phyloP scores from a whole-genome alignment of 2,797 vertebrate species.

The Gymnocypris eckloni region DNA sequence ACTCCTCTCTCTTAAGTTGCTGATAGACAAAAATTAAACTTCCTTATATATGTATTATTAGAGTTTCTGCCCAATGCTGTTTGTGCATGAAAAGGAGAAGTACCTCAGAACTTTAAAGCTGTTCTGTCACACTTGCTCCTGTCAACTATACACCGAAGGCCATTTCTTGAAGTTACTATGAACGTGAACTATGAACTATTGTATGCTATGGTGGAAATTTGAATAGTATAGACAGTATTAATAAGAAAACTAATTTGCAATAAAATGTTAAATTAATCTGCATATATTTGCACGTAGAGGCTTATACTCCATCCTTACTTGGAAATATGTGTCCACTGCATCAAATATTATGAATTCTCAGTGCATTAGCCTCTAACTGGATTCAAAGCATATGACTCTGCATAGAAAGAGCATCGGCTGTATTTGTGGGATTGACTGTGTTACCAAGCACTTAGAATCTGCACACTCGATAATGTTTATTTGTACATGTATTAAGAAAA shows the following conservation, averaged over 20 bases:
- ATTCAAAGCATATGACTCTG: neutral
- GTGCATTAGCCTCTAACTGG: neutral
- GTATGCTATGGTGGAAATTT: neutral
- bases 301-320: neutral
- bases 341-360: neutral
- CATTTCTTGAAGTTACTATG: neutral
- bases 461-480: neutral
- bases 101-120: conserved; percentile 1
- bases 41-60: conserved; percentile 15
- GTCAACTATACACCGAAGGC: neutral
- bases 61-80: neutral
- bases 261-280: conserved; percentile 1
- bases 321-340: neutral
- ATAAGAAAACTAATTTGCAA: conserved; percentile 23
- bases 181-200: neutral
- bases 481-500: neutral
- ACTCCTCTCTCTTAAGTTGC: neutral
- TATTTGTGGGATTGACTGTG: neutral
- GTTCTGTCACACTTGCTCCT: neutral
- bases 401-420: neutral
- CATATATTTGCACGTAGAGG: neutral
- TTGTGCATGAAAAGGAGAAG: conserved; percentile 18
- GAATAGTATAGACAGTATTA: conserved; percentile 8
- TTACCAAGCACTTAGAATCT: neutral
- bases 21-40: neutral